These are phyloP conservation scores for Hemiscyllium ocellatum DNA, from an alignment of 2,113 vertebrate species.

Conservation along the genomic window DNA sequence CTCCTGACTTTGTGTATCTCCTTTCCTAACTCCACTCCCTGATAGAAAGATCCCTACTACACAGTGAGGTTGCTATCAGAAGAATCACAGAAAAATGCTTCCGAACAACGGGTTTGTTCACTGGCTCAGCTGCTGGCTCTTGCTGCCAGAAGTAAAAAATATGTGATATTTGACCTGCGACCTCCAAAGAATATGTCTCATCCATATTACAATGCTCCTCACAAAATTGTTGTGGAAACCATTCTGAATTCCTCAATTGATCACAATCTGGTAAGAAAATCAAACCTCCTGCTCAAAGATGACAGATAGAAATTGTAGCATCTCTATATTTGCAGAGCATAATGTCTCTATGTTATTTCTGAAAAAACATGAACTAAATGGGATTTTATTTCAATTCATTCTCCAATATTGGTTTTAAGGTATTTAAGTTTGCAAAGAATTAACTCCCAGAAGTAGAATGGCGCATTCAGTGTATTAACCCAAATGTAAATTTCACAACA, in stretches of 20 bases:
- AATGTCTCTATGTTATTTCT: background rate
- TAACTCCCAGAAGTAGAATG: background rate
- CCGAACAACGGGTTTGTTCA: constrained; percentile 60
- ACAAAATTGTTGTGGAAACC: constrained; percentile 51
- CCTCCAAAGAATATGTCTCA: constrained; percentile 53
- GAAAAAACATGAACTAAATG: background rate
- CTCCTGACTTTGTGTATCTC: background rate
- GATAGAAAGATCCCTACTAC: constrained; percentile 69
- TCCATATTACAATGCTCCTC: constrained; percentile 52
- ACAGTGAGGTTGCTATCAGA: constrained; percentile 57
- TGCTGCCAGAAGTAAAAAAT: constrained; percentile 60
- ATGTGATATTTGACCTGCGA: constrained; percentile 80
- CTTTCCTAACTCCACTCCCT: background rate
- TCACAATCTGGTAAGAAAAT: constrained; percentile 56
- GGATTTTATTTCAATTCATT: background rate
- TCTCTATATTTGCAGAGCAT: background rate
- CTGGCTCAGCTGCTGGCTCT: constrained; percentile 57
- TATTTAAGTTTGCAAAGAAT: background rate
- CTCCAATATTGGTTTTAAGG: background rate
- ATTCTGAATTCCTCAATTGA: constrained; percentile 58
- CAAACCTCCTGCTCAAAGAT: background rate
- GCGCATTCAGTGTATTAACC: background rate
- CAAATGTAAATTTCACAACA: background rate
- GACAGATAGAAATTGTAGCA: background rate
- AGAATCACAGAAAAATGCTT: constrained; percentile 47